Conservation (phyloP, 2,113 vertebrate species). For the Crypturellus undulatus region DNA sequence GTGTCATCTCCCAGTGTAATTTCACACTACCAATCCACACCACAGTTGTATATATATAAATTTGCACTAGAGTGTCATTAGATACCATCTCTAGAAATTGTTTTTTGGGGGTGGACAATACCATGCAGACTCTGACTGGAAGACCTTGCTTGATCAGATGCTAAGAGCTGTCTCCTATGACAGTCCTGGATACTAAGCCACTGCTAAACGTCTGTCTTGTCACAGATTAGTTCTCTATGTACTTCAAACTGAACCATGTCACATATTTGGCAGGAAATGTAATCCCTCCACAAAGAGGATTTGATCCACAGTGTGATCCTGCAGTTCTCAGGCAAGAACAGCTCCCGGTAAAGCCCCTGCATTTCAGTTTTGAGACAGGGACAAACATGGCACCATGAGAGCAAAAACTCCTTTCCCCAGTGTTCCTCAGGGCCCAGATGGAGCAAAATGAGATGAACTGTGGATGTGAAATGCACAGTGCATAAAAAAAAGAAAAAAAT, state of each 20-base stretch:
- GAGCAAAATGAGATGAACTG: background rate
- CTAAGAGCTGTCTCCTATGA: background rate
- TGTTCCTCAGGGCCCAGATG: background rate
- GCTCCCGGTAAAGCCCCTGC: background rate
- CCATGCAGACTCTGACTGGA: background rate
- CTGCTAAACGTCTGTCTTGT: conserved; percentile 46
- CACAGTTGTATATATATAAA: background rate
- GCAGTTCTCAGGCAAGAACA: background rate
- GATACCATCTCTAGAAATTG: background rate
- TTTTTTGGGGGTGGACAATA: background rate
- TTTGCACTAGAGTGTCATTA: background rate
- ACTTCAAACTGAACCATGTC: conserved; percentile 47
- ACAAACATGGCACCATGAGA: background rate
- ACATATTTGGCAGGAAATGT: conserved; percentile 51
- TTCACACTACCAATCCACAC: background rate
- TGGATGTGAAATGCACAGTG: background rate
- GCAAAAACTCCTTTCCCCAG: background rate
- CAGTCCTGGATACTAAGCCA: conserved; percentile 34
- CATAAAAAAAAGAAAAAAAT: background rate
- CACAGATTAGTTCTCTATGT: conserved; percentile 16
- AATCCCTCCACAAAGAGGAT: conserved; percentile 58
- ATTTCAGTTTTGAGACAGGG: background rate
- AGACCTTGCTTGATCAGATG: background rate
- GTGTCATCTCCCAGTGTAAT: background rate
- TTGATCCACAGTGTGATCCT: conserved; percentile 47